Percentiles rank a stretch among this genome's conserved stretches.
Conservation (phyloP, 2,888 invertebrate species). For the Willowsia nigromaculata region DNA sequence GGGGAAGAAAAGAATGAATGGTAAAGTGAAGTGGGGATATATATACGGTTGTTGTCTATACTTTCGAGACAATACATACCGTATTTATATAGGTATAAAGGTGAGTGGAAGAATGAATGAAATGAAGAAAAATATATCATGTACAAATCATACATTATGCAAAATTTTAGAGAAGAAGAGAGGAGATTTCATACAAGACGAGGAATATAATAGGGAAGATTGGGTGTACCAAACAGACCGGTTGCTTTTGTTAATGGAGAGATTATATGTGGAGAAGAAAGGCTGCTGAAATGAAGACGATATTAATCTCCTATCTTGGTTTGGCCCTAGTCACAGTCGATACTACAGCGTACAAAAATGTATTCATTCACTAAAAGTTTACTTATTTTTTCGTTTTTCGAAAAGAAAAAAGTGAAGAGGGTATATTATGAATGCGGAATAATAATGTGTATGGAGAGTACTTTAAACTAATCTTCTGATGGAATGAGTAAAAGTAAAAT, state of each 20-base stretch:
- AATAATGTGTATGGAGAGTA: background rate
- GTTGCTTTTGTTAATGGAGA: constrained; percentile 49
- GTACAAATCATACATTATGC: constrained; percentile 11
- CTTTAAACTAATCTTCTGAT: constrained; percentile 6
- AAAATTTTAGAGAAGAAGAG: background rate
- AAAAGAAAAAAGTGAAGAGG: background rate
- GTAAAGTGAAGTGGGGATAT: constrained; percentile 9
- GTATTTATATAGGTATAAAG: background rate
- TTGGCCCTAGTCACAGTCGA: no score
- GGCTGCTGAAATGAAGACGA: background rate
- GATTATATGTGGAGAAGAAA: constrained; percentile 1
- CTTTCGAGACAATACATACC: background rate
- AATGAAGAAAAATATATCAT: constrained; percentile 46
- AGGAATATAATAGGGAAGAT: constrained; percentile 37
- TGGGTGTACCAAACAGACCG: constrained; percentile 67
- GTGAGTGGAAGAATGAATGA: background rate
- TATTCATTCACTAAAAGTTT: background rate
- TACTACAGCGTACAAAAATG: no score
- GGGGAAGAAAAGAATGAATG: constrained; percentile 41
- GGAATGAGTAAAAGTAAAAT: background rate
- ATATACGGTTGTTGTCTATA: background rate
- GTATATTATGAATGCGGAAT: background rate
- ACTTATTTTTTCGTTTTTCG: background rate
- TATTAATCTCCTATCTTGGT: no score
- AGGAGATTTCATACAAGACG: background rate